phyloP scores from a whole-genome alignment of 2,888 invertebrate genomes.

The Helicoverpa assulta region DNA sequence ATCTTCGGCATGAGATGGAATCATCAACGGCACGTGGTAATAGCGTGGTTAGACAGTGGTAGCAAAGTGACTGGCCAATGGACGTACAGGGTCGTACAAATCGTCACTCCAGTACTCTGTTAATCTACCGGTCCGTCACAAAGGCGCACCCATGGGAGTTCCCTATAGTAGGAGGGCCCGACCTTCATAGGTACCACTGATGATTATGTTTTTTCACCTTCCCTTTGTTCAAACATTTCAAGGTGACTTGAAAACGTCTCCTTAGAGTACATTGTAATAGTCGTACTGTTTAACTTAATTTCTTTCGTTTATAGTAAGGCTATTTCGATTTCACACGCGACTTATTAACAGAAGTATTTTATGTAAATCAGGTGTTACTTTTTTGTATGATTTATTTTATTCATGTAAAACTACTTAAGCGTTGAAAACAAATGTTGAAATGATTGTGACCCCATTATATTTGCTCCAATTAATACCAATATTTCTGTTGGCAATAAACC shows the following conservation, averaged over 20 bases:
- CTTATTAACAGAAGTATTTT: slow-evolving; percentile 18
- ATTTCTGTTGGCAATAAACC: neutral
- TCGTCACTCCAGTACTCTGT: slow-evolving; percentile 33
- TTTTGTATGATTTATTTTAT: slow-evolving; percentile 31
- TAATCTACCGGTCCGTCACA: slow-evolving; percentile 25
- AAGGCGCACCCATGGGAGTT: slow-evolving; percentile 68
- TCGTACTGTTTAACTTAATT: slow-evolving; percentile 32
- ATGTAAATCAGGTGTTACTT: slow-evolving; percentile 20
- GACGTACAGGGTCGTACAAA: slow-evolving; percentile 6
- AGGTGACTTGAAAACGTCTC: slow-evolving; percentile 52
- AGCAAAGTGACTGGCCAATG: slow-evolving; percentile 32
- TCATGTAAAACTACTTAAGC: slow-evolving; percentile 8
- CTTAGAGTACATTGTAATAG: slow-evolving; percentile 17
- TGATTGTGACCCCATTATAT: neutral
- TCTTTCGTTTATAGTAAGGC: slow-evolving; percentile 42
- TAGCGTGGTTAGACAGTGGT: slow-evolving; percentile 39
- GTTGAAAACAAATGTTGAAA: slow-evolving; percentile 12
- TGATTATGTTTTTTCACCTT: slow-evolving; percentile 59
- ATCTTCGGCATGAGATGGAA: slow-evolving; percentile 41
- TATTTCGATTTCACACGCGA: slow-evolving; percentile 40
- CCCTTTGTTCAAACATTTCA: slow-evolving; percentile 52
- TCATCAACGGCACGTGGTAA: slow-evolving; percentile 42
- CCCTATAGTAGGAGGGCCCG: slow-evolving; percentile 60
- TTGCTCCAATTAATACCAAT: neutral
- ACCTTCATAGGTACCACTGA: slow-evolving; percentile 63